phyloP scores from a whole-genome alignment of 2,888 invertebrate species.

The Dicranocentrus wangi region DNA sequence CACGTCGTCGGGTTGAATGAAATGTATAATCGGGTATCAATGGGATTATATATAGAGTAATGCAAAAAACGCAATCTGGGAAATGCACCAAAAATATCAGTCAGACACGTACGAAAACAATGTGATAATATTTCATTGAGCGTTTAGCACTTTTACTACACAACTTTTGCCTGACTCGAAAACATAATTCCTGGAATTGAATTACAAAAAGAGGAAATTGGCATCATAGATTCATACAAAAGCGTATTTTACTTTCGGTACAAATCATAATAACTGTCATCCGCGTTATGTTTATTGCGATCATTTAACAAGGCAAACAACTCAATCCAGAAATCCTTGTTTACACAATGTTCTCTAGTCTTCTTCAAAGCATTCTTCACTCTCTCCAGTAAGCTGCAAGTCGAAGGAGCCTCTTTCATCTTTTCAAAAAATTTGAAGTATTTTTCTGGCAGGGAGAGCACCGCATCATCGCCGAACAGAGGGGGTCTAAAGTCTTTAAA shows the following conservation, averaged over 20 bases:
- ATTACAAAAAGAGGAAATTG: background rate
- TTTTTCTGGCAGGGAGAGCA: conserved; percentile 32
- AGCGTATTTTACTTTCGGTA: conserved; percentile 9
- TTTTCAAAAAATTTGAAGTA: conserved; percentile 44
- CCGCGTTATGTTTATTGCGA: background rate
- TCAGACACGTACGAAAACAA: conserved; percentile 10
- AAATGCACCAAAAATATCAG: background rate
- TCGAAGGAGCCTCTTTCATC: conserved; percentile 33
- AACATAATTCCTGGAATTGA: conserved; percentile 2
- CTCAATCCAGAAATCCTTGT: conserved; percentile 50
- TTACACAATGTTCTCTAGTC: conserved; percentile 19
- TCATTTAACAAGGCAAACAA: conserved; percentile 42
- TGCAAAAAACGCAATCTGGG: too few relatives aligned
- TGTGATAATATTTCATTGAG: conserved; percentile 9
- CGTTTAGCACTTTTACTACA: background rate
- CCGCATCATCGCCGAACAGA: conserved; percentile 29
- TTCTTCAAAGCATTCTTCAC: conserved; percentile 37
- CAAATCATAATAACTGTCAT: conserved; percentile 40
- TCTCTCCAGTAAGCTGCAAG: conserved; percentile 16
- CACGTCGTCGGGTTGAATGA: too few relatives aligned
- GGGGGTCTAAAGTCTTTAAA: conserved; percentile 54
- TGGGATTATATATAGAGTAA: too few relatives aligned
- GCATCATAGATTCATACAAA: background rate
- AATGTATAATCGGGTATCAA: background rate
- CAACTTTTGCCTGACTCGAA: background rate